phyloP scores from a whole-genome alignment of 2,888 invertebrate genomes.

The Synergus umbraculus region DNA sequence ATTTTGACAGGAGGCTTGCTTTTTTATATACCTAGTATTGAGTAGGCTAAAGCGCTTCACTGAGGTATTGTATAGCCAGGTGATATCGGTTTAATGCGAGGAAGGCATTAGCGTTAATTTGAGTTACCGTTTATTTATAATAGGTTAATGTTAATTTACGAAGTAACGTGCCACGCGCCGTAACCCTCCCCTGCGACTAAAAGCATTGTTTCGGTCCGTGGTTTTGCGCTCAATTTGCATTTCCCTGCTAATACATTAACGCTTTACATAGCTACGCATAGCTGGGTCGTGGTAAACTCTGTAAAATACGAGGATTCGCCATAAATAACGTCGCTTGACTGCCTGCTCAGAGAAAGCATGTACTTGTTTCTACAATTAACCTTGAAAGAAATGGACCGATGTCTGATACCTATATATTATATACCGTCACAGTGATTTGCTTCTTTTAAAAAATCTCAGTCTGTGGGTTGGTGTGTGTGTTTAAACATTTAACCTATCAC shows the following conservation, averaged over 20 bases:
- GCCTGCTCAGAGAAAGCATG: constrained; percentile 16
- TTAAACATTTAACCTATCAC: not conserved
- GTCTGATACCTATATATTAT: constrained; percentile 1
- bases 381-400: constrained; percentile 9
- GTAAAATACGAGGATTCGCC: constrained; percentile 68
- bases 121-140: constrained; percentile 74
- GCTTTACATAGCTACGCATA: constrained; percentile 69
- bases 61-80: constrained; percentile 15
- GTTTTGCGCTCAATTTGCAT: constrained; percentile 74
- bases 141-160: constrained; percentile 72
- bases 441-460: not conserved
- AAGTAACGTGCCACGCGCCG: constrained; percentile 57
- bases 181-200: constrained; percentile 62
- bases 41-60: constrained; percentile 1
- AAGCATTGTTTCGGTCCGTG: constrained; percentile 73
- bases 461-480: no score
- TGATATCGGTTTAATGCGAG: constrained; percentile 69
- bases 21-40: not conserved
- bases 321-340: constrained; percentile 34
- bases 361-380: not conserved
- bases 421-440: constrained; percentile 9
- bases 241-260: constrained; percentile 61
- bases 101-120: constrained; percentile 72
- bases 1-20: not conserved
- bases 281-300: constrained; percentile 65